Percentiles rank a stretch among this genome's conserved stretches.
Conservation (phyloP, 2,113 vertebrate species). For the Micromys minutus region DNA sequence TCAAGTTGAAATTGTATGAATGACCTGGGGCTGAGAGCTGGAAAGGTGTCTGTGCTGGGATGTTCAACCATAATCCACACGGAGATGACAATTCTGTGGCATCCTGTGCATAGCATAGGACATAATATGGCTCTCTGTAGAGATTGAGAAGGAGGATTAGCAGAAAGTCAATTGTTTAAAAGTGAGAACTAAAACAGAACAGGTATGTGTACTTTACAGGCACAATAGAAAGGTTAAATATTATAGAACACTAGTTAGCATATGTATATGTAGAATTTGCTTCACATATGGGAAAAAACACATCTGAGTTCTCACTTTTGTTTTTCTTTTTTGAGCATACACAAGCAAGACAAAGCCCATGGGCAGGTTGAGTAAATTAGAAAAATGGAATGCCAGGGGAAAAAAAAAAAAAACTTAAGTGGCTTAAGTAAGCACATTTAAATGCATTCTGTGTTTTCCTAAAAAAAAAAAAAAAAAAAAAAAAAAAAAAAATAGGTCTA, state of each 20-base stretch:
- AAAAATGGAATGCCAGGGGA: conserved; percentile 68
- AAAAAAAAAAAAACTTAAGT: conserved; percentile 45
- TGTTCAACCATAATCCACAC: background rate
- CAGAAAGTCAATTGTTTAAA: background rate
- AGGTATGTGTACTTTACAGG: background rate
- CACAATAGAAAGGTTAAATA: background rate
- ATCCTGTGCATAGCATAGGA: background rate
- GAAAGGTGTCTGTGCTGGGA: background rate
- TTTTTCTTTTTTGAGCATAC: background rate
- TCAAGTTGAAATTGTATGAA: background rate
- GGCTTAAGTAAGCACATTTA: conserved; percentile 62
- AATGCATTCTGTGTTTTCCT: conserved; percentile 35
- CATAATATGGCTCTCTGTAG: background rate
- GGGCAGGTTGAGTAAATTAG: conserved; percentile 50
- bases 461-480: too few relatives aligned
- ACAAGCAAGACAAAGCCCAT: background rate
- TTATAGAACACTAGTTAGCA: background rate
- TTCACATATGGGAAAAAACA: background rate
- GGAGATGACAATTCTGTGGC: fast-evolving
- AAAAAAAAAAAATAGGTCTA: background rate
- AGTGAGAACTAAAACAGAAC: background rate
- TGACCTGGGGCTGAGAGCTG: background rate
- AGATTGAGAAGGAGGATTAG: background rate
- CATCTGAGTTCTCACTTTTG: background rate
- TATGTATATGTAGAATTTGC: background rate